A percentile compares a stretch with the other conserved stretches of the same genome.
Conservation (phyloP, 2,888 invertebrate genomes). For the Eilema caniola region DNA sequence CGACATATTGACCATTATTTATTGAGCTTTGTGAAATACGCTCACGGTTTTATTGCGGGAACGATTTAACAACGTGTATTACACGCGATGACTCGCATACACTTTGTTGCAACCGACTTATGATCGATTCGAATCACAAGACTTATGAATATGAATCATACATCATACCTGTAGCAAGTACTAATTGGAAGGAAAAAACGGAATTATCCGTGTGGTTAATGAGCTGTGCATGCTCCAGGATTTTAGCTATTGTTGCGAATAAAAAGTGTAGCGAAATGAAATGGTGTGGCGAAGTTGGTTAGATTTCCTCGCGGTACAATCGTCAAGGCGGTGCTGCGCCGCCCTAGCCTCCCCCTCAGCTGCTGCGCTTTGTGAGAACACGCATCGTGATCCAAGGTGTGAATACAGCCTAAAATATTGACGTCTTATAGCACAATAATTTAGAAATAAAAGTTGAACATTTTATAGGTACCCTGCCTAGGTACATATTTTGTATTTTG, state of each 20-base stretch:
- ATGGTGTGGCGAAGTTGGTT: constrained; percentile 53
- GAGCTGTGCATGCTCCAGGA: constrained; percentile 25
- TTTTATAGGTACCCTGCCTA: no score
- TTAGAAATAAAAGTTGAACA: not conserved
- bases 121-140: constrained; percentile 29
- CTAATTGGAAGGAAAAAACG: constrained; percentile 31
- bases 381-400: constrained; percentile 40
- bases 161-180: constrained; percentile 18
- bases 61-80: constrained; percentile 80
- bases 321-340: constrained; percentile 70
- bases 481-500: no score
- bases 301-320: constrained; percentile 57
- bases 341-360: constrained; percentile 71
- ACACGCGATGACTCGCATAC: constrained; percentile 74
- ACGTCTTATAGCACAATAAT: constrained; percentile 33
- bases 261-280: constrained; percentile 56
- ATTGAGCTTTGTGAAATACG: constrained; percentile 81
- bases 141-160: constrained; percentile 34
- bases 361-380: constrained; percentile 55
- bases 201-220: constrained; percentile 39
- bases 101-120: constrained; percentile 72
- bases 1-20: constrained; percentile 87
- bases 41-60: constrained; percentile 82
- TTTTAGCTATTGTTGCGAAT: constrained; percentile 35
- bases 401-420: constrained; percentile 31